Evolutionary conservation across 1,140 invertebrate genomes (phyloP).

Genomic region (Meloidogyne floridensis): DNA sequence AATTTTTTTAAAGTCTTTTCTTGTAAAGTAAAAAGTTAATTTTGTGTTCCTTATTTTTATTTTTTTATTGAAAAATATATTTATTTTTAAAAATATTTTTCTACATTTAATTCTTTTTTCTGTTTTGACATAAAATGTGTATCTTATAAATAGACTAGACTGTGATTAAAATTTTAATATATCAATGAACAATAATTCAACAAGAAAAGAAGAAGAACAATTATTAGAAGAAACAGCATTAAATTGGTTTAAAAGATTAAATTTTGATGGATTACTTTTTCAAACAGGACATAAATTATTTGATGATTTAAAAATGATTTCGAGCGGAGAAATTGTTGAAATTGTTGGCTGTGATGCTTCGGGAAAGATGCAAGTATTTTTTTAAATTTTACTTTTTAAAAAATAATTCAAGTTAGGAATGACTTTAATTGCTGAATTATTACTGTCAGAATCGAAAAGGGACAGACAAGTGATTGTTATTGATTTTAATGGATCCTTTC

Average conservation of each 20-base stretch:
- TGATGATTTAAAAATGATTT: background rate
- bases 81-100: too few species aligned
- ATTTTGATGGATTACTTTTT: background rate
- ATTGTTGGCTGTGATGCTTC: conserved; percentile 19
- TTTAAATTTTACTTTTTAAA: background rate
- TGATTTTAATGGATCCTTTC: conserved; percentile 27
- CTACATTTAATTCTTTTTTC: too few species aligned
- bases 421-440: conserved; percentile 30
- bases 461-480: background rate
- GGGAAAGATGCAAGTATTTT: conserved; percentile 28
- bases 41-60: too few species aligned
- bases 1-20: too few species aligned
- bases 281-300: conserved; percentile 15
- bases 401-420: conserved; percentile 12
- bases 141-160: too few species aligned
- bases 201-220: background rate
- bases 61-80: too few species aligned
- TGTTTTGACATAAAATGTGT: too few species aligned
- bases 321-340: conserved; percentile 15
- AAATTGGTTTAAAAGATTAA: conserved; percentile 11
- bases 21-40: too few species aligned
- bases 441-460: conserved; percentile 12
- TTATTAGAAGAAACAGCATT: conserved; percentile 18
- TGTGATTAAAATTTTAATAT: background rate
- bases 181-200: background rate